Base-by-base conservation (phyloP, 2,888 invertebrate genomes). In the Drosophila paranaensis region DNA sequence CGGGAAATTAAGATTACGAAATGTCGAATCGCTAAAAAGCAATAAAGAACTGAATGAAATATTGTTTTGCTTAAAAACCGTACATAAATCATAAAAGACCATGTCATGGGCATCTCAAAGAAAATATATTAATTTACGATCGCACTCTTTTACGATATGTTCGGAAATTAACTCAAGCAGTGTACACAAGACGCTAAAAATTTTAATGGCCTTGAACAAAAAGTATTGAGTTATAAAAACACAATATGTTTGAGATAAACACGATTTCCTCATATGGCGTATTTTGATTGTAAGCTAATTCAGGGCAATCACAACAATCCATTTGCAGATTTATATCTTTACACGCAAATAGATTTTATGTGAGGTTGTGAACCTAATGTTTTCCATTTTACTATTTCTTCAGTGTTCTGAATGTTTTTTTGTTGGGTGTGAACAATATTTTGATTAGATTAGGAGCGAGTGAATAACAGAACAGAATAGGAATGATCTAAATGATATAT, bases 61-160 rank as follows among this genome's bases (percentile, higher is more conserved):
- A 75, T 75, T 63, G 62, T 40, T 25, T 61, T 66, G 61, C 14
- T 40, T 39, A 48, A 64, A 50, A 51, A 42, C 51, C 27, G 27
- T 42, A 65, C 39, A 82, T 83, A 88, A 83, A 89, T 83, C 88
- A 83, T 71, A 89, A 58, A 89, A 56, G 71, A 10, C 13, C 70
- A 30, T 70, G 71, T 68, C 85, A 40, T 58, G 57, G n/a, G 33
- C 39, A 56, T 40, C 25, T 25, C 37, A 53, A 53, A 39, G 37
- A 27, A 64, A 53, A 70, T 6, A 20, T 6, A 20, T 6, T 3
- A 16, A 69, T 83, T 82, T 88, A 88, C 87, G 89, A 77, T 42
- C 65, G 25, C 25, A 51, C 45, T 71, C 69, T 70, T 88, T 88
- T 60, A 77, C 77, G 71, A 74, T 42, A 48, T 87, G 81, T 73